Evolutionary conservation across 2,888 invertebrate genomes (phyloP), one percentile per base, ranked within the genome.

Genomic region (Xylota sylvarum): DNA sequence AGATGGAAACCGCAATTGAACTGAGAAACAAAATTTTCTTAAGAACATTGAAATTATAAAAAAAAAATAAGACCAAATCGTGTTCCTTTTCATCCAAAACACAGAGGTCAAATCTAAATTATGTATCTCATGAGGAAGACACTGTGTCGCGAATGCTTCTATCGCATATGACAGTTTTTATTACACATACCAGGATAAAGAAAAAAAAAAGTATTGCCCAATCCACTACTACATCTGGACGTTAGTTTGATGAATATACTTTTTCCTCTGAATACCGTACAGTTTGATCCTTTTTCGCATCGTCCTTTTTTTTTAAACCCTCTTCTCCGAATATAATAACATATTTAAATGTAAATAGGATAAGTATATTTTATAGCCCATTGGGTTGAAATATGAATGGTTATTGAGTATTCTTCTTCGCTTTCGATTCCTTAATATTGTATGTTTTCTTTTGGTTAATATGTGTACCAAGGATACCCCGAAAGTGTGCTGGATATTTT

Each of bases 341-440:
- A 88, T 83, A 86, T 88, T 88, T 88, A 88, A 88, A 88, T 88
- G 88, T 87, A 88, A 88, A 88, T 88, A 88, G 89, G 88, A 88
- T 89, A 89, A 89, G 88, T 89, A 89, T 89, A 89, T 89, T 88
- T 89, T 88, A 89, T 89, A 88, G 88, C 88, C 89, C 89, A 88
- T 89, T 88, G 89, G 88, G 88, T 88, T 88, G 89, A 89, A 89
- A 89, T 89, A 88, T 88, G 88, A 86, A 88, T 88, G 88, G 88
- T 88, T 88, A 88, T 88, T 84, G 88, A 85, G 80, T 86, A 86
- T 86, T 86, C 82, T 82, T 82, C 60, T 62, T 86, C 86, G 86
- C 82, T 73, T 86, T 86, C 86, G 86, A 86, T 82, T 86, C 86
- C 86, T 86, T 86, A 79, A 81, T 86, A 82, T 83, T 87, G 78